A percentile compares a stretch with the other conserved stretches of the same genome.
Evolutionary conservation across 2,797 vertebrate genomes (phyloP).

Genomic region (Pygocentrus nattereri): DNA sequence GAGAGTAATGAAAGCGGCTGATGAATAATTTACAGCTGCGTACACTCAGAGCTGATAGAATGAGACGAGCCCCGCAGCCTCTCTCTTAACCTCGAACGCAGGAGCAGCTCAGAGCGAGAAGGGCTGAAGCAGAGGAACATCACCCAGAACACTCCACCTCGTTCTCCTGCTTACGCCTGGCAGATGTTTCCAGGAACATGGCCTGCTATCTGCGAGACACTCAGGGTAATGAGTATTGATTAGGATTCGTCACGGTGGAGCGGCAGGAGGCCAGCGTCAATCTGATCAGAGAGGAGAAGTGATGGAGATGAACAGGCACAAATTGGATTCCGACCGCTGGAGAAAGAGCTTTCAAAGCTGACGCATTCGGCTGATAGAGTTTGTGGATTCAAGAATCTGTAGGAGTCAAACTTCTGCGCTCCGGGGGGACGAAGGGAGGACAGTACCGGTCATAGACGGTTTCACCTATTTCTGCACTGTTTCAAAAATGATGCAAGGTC

Average conservation of each 20-base stretch:
- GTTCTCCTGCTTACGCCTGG: not conserved
- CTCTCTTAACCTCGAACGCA: slow-evolving; percentile 17
- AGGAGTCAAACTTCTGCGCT: not conserved
- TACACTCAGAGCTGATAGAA: slow-evolving; percentile 66
- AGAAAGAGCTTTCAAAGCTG: not conserved
- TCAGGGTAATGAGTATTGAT: slow-evolving; percentile 52
- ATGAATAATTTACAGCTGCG: slow-evolving; percentile 71
- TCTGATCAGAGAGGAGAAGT: slow-evolving; percentile 14
- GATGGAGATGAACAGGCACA: not conserved
- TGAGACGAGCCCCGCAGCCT: slow-evolving; percentile 37
- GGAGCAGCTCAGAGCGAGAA: slow-evolving; percentile 6
- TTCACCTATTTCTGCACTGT: no score
- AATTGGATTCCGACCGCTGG: slow-evolving; percentile 20
- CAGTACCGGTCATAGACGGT: no score
- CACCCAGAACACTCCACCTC: slow-evolving; percentile 18
- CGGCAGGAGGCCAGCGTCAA: slow-evolving; percentile 16
- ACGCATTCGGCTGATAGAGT: not conserved
- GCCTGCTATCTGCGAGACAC: slow-evolving; percentile 19
- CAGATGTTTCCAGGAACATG: slow-evolving; percentile 39
- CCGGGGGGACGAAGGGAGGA: no score
- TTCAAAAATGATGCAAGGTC: no score
- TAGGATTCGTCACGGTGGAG: slow-evolving; percentile 42
- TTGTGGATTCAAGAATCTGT: not conserved
- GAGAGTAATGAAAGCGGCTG: slow-evolving; percentile 71
- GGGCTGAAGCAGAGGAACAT: slow-evolving; percentile 15